phyloP scores from a whole-genome alignment of 2,888 invertebrate species.

The Nyleta sp. region DNA sequence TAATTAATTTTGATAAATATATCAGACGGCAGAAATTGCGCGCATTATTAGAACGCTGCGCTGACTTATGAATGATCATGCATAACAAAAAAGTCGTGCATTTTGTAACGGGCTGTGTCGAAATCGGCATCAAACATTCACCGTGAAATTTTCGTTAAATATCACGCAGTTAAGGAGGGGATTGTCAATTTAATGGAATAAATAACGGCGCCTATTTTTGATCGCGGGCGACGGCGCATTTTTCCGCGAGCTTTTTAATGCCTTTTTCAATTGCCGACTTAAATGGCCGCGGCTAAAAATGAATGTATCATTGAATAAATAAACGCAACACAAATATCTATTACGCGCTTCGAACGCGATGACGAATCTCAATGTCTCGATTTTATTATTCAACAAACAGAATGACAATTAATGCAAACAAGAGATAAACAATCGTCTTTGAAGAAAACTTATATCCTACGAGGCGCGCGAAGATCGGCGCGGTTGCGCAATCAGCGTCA shows the following conservation, averaged over 20 bases:
- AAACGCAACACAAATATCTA: conserved; percentile 57
- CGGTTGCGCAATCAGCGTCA: conserved; percentile 38
- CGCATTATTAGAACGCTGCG: conserved; percentile 21
- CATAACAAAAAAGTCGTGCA: conserved; percentile 40
- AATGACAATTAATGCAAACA: conserved; percentile 61
- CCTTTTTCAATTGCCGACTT: conserved; percentile 47
- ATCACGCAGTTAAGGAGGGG: conserved; percentile 15
- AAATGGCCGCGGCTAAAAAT: conserved; percentile 47
- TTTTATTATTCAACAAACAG: conserved; percentile 63
- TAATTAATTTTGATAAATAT: conserved; percentile 59
- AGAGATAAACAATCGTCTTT: conserved; percentile 58
- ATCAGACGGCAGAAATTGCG: conserved; percentile 36
- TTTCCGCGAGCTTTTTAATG: conserved; percentile 38
- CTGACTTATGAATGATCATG: conserved; percentile 41
- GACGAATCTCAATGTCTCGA: conserved; percentile 61
- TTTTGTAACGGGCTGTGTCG: conserved; percentile 32
- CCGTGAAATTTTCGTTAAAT: conserved; percentile 43
- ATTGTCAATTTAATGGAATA: conserved; percentile 52
- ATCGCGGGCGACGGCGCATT: conserved; percentile 31
- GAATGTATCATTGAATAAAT: conserved; percentile 60
- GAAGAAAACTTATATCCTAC: conserved; percentile 52
- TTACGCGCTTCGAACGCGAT: conserved; percentile 51
- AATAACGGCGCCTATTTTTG: conserved; percentile 53
- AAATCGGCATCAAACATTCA: conserved; percentile 43
- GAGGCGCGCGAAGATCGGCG: conserved; percentile 20